Evolutionary conservation across 2,113 vertebrate genomes (phyloP).

Genomic region (Rhinoptilus africanus): DNA sequence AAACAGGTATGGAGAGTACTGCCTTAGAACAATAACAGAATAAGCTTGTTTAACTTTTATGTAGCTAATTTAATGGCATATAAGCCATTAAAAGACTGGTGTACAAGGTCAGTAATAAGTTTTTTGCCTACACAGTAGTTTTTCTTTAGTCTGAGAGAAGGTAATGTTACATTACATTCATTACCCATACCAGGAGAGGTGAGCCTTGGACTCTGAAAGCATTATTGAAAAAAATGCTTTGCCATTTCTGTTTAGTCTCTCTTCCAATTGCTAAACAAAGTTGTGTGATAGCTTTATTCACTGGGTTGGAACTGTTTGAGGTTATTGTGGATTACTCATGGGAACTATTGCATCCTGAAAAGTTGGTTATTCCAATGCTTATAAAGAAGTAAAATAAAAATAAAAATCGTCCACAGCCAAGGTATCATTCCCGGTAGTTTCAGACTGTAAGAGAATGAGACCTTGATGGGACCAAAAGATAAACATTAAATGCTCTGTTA

Average conservation of each 20-base stretch:
- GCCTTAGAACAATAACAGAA: not conserved
- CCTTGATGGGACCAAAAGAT: not conserved
- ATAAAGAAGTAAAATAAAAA: not conserved
- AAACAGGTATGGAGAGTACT: not conserved
- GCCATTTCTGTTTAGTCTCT: not conserved
- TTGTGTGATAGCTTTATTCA: not conserved
- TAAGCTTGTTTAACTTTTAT: not conserved
- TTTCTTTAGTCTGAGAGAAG: not conserved
- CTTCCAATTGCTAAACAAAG: not conserved
- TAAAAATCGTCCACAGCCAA: not conserved
- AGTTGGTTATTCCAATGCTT: not conserved
- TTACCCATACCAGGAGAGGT: not conserved
- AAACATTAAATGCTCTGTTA: not conserved
- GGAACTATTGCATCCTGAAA: not conserved
- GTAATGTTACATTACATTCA: not conserved
- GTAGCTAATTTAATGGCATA: not conserved
- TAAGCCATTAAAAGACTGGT: not conserved
- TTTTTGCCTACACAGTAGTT: not conserved
- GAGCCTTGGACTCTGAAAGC: not conserved
- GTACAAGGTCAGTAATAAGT: not conserved
- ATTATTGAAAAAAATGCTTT: not conserved
- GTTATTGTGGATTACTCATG: not conserved
- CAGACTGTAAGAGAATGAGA: not conserved
- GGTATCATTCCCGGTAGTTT: not conserved
- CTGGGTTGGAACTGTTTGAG: not conserved